phyloP scores from a whole-genome alignment of 2,888 invertebrate species.

The Sceliomorpha sp. region DNA sequence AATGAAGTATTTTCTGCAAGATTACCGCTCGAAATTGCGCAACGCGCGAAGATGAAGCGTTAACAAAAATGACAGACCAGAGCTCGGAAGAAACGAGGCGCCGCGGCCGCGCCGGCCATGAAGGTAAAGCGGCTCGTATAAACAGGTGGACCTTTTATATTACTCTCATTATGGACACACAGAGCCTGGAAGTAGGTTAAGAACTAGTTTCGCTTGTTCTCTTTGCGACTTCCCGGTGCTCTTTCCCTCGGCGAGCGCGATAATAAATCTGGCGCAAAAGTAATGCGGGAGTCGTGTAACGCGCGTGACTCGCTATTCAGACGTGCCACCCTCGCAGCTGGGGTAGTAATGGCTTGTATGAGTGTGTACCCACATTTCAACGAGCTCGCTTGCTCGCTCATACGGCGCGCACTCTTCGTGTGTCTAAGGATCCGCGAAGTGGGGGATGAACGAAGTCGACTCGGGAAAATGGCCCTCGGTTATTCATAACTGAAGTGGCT shows the following conservation, averaged over 20 bases:
- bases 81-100: no score
- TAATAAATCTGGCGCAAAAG: constrained; percentile 71
- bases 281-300: constrained; percentile 66
- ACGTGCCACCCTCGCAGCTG: constrained; percentile 66
- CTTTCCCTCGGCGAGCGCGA: constrained; percentile 47
- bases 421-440: constrained; percentile 51
- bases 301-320: constrained; percentile 67
- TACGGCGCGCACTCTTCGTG: constrained; percentile 46
- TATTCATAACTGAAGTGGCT: constrained; percentile 53
- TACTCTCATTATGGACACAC: constrained; percentile 32
- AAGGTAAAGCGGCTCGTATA: constrained; percentile 11
- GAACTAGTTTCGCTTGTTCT: constrained; percentile 31
- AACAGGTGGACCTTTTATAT: constrained; percentile 33
- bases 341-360: constrained; percentile 69
- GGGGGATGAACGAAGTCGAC: constrained; percentile 47
- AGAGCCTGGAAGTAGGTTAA: constrained; percentile 41
- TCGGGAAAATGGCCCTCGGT: constrained; percentile 54
- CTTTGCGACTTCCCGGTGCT: constrained; percentile 16
- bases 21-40: neutral
- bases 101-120: neutral
- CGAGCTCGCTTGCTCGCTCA: constrained; percentile 58
- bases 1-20: no score
- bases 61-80: neutral
- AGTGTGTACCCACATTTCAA: constrained; percentile 67
- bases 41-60: constrained; percentile 10